These are phyloP conservation scores for Saturnia pavonia DNA, from an alignment of 2,888 invertebrate species.

Conservation along the genomic window DNA sequence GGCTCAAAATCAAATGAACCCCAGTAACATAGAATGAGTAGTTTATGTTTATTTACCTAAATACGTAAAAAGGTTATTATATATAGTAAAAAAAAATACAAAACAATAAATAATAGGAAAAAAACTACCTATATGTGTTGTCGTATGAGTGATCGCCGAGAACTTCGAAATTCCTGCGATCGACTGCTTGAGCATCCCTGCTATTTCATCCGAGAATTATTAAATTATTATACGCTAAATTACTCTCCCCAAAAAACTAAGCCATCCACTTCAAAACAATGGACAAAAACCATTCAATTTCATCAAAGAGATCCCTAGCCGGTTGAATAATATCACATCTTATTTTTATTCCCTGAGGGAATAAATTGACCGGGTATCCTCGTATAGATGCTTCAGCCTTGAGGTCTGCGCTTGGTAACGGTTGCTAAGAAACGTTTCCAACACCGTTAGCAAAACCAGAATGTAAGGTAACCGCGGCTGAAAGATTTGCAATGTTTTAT, in stretches of 20 bases:
- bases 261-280: slow-evolving; percentile 4
- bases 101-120: no score
- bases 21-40: no score
- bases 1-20: no score
- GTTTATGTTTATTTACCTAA: no score
- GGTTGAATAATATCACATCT: background rate
- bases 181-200: no score
- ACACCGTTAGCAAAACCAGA: background rate
- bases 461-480: slow-evolving; percentile 1
- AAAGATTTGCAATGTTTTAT: background rate
- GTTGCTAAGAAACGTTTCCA: slow-evolving; percentile 28
- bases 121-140: no score
- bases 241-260: background rate
- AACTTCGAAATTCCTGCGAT: no score
- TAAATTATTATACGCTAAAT: background rate
- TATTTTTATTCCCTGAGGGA: slow-evolving; percentile 2
- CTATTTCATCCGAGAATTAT: background rate
- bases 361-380: background rate
- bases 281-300: slow-evolving; percentile 6
- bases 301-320: background rate
- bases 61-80: no score
- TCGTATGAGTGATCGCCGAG: no score
- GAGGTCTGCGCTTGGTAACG: slow-evolving; percentile 27
- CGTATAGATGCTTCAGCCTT: slow-evolving; percentile 12
- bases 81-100: no score